Evolutionary conservation across 2,113 vertebrate genomes (phyloP).

Genomic region (Ancistrus triradiatus): DNA sequence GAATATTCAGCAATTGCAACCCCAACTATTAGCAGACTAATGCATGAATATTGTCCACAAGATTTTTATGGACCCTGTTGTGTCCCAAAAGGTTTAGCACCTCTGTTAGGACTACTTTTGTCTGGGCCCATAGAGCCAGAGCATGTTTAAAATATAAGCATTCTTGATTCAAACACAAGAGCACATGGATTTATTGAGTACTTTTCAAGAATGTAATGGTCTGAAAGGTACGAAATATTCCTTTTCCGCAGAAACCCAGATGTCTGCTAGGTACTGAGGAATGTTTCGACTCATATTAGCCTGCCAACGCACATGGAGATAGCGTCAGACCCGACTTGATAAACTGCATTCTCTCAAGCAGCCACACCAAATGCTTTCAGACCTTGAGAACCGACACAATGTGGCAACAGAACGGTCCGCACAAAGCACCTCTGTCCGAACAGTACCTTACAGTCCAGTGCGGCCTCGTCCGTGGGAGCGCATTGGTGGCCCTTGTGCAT

Average conservation of each 20-base stretch:
- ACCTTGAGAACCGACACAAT: slow-evolving; percentile 18
- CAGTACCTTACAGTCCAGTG: slow-evolving; percentile 64
- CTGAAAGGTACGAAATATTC: background rate
- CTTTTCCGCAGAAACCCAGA: slow-evolving; percentile 12
- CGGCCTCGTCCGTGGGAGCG: slow-evolving; percentile 59
- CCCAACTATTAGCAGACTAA: too few relatives aligned
- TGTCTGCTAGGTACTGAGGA: slow-evolving; percentile 23
- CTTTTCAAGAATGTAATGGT: background rate
- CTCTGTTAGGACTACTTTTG: too few relatives aligned
- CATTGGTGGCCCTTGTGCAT: slow-evolving; percentile 63
- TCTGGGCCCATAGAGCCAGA: too few relatives aligned
- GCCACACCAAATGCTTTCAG: slow-evolving; percentile 7
- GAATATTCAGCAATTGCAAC: too few relatives aligned
- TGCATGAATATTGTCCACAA: too few relatives aligned
- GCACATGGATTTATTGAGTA: slow-evolving; percentile 1
- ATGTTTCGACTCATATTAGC: slow-evolving; percentile 13
- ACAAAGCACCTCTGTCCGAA: slow-evolving; percentile 10
- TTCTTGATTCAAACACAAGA: too few relatives aligned
- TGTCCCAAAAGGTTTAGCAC: too few relatives aligned
- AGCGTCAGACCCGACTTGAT: slow-evolving; percentile 36
- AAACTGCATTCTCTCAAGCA: slow-evolving; percentile 39
- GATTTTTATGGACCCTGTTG: too few relatives aligned
- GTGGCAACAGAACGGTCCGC: slow-evolving; percentile 8
- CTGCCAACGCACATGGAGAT: slow-evolving; percentile 11
- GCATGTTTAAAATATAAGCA: background rate